A percentile compares a stretch with the other conserved stretches of the same genome.
Conservation (phyloP, 2,113 vertebrate species). For the Pseudolaguvia tuberculata region DNA sequence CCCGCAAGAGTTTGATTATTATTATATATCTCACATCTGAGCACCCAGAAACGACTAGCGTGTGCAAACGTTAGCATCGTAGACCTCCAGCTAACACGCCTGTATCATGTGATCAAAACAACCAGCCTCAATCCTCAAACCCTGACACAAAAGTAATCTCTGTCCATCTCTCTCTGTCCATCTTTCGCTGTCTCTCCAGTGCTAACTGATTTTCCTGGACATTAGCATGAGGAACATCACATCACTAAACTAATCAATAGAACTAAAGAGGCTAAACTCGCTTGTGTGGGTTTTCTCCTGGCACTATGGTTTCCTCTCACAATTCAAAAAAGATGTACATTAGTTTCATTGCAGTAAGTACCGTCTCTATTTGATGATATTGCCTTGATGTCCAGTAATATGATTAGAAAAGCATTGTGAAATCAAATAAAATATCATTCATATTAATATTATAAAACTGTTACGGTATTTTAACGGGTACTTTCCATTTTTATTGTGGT, state of each 20-base stretch:
- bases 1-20: neutral
- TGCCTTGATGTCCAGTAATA: too few relatives aligned
- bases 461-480: too few relatives aligned
- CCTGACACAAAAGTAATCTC: neutral
- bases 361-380: too few relatives aligned
- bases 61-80: neutral
- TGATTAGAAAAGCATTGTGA: neutral
- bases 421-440: too few relatives aligned
- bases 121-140: neutral
- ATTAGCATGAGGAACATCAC: neutral
- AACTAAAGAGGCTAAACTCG: too few relatives aligned
- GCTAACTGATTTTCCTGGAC: neutral
- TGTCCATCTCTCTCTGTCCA: neutral
- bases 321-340: too few relatives aligned
- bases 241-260: too few relatives aligned
- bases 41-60: neutral
- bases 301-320: too few relatives aligned
- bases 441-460: too few relatives aligned
- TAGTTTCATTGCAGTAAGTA: too few relatives aligned
- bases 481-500: neutral
- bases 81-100: neutral
- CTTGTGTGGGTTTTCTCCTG: too few relatives aligned
- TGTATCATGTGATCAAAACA: neutral
- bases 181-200: slow-evolving; percentile 5
- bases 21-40: neutral